Evolutionary conservation across 2,888 invertebrate species (phyloP).

Genomic region (Idaea aversata): DNA sequence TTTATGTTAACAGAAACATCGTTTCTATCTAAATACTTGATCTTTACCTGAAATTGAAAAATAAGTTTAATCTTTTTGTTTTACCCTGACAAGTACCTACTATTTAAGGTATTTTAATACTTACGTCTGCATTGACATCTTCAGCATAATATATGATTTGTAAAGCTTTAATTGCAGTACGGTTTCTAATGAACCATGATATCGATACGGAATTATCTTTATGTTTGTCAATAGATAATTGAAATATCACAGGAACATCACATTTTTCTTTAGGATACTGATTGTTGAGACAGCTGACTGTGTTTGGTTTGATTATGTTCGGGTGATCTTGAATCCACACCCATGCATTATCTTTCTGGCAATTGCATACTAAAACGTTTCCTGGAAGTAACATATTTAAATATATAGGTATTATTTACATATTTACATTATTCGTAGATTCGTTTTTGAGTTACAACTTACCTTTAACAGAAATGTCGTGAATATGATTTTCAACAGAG

Average conservation of each 20-base stretch:
- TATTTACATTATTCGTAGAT: not conserved
- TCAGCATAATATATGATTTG: slow-evolving; percentile 89
- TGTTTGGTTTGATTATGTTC: slow-evolving; percentile 61
- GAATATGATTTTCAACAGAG: slow-evolving; percentile 90
- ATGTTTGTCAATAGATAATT: slow-evolving; percentile 91
- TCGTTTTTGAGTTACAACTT: slow-evolving; percentile 25
- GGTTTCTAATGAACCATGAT: slow-evolving; percentile 94
- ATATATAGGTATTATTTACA: slow-evolving; percentile 2
- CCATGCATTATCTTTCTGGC: slow-evolving; percentile 95
- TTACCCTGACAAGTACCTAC: slow-evolving; percentile 4
- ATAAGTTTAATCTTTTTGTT: not conserved
- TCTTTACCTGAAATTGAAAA: slow-evolving; percentile 57
- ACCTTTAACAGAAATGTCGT: slow-evolving; percentile 91
- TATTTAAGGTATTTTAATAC: slow-evolving; percentile 23
- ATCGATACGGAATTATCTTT: slow-evolving; percentile 92
- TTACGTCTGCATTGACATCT: slow-evolving; percentile 52
- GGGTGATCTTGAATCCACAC: slow-evolving; percentile 95
- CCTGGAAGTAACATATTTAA: slow-evolving; percentile 76
- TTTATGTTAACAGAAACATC: slow-evolving; percentile 62
- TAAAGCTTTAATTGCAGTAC: slow-evolving; percentile 90
- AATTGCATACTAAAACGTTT: slow-evolving; percentile 93
- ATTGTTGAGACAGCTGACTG: slow-evolving; percentile 60
- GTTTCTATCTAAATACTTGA: slow-evolving; percentile 60
- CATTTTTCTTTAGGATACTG: slow-evolving; percentile 72
- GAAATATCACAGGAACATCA: slow-evolving; percentile 87